These are phyloP conservation scores for Ochotona princeps DNA, from an alignment of 2,113 vertebrate species.

Conservation along the genomic window DNA sequence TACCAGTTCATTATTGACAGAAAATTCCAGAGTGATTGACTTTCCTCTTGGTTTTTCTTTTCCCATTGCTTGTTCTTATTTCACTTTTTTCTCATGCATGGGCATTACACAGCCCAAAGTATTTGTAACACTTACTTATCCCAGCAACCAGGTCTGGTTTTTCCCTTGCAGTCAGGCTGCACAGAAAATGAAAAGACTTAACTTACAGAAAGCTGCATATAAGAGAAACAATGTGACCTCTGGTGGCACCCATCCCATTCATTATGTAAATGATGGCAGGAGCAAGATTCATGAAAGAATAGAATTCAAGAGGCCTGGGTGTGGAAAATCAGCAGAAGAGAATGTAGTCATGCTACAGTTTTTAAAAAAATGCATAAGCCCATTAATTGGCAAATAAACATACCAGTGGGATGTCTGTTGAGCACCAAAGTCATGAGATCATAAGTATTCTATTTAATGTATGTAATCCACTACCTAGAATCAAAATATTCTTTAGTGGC, in stretches of 20 bases:
- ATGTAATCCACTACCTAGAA: not conserved
- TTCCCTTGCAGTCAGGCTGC: not conserved
- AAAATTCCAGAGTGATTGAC: not conserved
- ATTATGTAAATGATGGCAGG: not conserved
- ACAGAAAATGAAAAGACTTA: not conserved
- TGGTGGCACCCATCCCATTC: not conserved
- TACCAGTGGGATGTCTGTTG: not conserved
- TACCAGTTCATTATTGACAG: not conserved
- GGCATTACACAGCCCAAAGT: not conserved
- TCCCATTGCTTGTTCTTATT: not conserved
- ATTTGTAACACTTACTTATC: not conserved
- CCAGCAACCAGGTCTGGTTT: not conserved
- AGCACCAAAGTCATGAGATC: not conserved
- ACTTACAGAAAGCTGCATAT: not conserved
- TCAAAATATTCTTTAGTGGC: not conserved
- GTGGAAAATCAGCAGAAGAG: not conserved
- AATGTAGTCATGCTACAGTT: not conserved
- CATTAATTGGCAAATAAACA: not conserved
- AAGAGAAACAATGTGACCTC: not conserved
- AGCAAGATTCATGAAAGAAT: not conserved
- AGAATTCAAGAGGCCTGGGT: not conserved
- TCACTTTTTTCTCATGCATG: not conserved
- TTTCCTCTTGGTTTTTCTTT: not conserved
- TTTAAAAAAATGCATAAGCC: not conserved
- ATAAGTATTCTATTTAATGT: not conserved